Percentiles rank a stretch among this genome's conserved stretches.
Evolutionary conservation across 1,140 invertebrate species (phyloP).

Genomic region (Wiebesia pumilae): DNA sequence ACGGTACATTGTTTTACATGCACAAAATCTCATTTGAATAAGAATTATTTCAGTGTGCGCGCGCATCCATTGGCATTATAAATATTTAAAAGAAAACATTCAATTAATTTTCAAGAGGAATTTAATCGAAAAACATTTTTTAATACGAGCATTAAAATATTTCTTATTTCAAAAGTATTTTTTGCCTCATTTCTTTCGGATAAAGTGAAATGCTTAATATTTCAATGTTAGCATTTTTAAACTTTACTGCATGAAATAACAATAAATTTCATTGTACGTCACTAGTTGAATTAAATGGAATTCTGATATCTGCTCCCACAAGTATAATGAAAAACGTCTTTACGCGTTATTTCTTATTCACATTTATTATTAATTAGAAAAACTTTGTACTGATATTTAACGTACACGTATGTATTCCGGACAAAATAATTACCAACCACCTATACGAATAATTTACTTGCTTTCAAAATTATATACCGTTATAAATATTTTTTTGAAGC

Average conservation of each 20-base stretch:
- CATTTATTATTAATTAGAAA: conserved; percentile 2
- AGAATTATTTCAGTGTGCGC: too few species aligned
- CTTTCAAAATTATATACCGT: neutral
- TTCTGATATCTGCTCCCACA: neutral
- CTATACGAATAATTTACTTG: neutral
- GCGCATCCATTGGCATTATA: neutral
- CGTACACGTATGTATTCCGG: neutral
- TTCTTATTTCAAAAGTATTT: neutral
- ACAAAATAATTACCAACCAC: neutral
- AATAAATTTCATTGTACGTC: conserved; percentile 2
- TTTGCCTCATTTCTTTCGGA: neutral
- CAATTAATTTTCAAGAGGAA: neutral
- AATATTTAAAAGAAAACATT: neutral
- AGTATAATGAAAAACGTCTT: neutral
- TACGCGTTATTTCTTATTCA: neutral
- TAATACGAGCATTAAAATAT: neutral
- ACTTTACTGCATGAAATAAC: neutral
- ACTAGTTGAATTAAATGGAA: neutral
- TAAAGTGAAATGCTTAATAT: neutral
- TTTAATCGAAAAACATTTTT: neutral
- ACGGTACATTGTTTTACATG: too few species aligned
- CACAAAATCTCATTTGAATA: too few species aligned
- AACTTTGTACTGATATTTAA: neutral
- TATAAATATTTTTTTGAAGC: neutral
- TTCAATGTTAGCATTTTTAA: neutral